phyloP scores from a whole-genome alignment of 2,113 vertebrate genomes.

The Caloenas nicobarica region DNA sequence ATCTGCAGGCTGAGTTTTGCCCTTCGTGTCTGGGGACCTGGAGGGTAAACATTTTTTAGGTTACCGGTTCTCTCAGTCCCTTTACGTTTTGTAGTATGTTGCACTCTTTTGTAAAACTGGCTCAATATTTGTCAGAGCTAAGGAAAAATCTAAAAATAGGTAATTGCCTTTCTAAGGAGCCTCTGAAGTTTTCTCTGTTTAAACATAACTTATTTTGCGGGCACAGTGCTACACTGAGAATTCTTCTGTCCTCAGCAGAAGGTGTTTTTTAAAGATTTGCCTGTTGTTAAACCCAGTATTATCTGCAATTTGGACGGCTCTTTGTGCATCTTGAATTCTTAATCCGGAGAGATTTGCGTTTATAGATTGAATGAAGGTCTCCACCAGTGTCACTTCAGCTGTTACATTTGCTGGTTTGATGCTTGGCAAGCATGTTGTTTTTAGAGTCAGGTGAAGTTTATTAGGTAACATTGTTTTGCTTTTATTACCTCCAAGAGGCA shows the following conservation, averaged over 20 bases:
- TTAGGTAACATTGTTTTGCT: background rate
- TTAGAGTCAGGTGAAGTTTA: background rate
- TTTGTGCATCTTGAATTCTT: background rate
- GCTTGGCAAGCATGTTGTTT: background rate
- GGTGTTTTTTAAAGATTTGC: background rate
- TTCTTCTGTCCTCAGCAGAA: background rate
- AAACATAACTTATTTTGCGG: background rate
- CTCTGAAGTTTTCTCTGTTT: background rate
- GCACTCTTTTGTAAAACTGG: background rate
- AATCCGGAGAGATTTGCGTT: slow-evolving; percentile 12
- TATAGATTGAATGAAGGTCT: background rate
- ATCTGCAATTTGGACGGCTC: slow-evolving; percentile 33
- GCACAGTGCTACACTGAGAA: background rate
- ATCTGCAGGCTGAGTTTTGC: background rate
- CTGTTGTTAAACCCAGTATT: slow-evolving; percentile 20
- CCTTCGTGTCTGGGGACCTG: fast-evolving
- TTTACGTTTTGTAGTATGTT: background rate
- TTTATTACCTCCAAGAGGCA: background rate
- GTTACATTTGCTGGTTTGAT: background rate
- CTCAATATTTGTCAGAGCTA: background rate
- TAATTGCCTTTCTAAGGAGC: background rate
- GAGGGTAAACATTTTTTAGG: background rate
- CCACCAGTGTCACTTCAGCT: background rate
- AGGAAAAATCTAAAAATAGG: background rate
- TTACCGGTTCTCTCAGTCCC: background rate